A percentile compares a stretch with the other conserved stretches of the same genome.
Evolutionary conservation across 1,140 invertebrate species (phyloP).

Genomic region (Helicoverpa zea): DNA sequence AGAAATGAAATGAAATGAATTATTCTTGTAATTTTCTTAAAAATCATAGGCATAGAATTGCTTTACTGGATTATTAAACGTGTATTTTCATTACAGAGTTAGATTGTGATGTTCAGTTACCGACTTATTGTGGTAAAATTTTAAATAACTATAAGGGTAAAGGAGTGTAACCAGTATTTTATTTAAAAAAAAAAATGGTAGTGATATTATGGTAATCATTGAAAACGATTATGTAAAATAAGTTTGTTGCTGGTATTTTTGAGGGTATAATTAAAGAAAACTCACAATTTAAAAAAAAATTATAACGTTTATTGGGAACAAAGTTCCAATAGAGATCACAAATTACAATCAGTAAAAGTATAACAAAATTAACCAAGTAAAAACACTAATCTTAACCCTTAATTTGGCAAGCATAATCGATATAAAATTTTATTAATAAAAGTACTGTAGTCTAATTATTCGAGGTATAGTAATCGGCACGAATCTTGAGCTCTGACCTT

Average conservation of each 20-base stretch:
- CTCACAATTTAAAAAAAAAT: constrained; percentile 14
- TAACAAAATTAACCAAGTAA: not conserved
- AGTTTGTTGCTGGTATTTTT: not conserved
- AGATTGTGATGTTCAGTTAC: constrained; percentile 12
- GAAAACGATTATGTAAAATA: constrained; percentile 4
- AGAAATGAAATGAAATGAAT: too few species aligned
- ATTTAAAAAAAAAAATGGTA: not conserved
- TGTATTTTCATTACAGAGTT: not conserved
- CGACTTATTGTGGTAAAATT: constrained; percentile 7
- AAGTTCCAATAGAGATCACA: not conserved
- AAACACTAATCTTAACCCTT: not conserved
- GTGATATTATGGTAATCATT: constrained; percentile 5
- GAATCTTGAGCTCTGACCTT: too few species aligned
- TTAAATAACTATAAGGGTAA: constrained; percentile 8
- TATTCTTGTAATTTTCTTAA: constrained; percentile 14
- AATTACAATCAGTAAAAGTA: constrained; percentile 15
- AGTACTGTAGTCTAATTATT: too few species aligned
- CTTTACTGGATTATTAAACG: not conserved
- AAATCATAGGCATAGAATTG: not conserved
- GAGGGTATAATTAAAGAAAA: constrained; percentile 15
- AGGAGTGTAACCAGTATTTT: constrained; percentile 1
- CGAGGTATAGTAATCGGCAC: too few species aligned
- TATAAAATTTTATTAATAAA: too few species aligned
- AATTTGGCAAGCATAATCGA: too few species aligned
- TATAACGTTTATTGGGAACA: constrained; percentile 10